Evolutionary conservation across 2,888 invertebrate genomes (phyloP).

Genomic region (Gortyna flavago): DNA sequence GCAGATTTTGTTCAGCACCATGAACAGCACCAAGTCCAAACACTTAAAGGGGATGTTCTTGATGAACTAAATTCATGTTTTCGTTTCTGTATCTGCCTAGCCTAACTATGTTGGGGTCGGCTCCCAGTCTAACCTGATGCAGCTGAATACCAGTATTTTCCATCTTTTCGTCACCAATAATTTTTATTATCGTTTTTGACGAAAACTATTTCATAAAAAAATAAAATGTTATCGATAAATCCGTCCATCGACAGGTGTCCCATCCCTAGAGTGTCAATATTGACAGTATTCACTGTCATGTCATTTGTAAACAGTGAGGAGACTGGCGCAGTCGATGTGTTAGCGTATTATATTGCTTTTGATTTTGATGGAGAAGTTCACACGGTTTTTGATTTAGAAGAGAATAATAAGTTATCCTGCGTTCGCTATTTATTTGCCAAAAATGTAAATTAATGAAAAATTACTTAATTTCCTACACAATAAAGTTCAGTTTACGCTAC

Average conservation of each 20-base stretch:
- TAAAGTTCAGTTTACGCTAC: too few relatives aligned
- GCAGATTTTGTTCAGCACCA: too few relatives aligned
- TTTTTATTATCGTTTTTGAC: background rate
- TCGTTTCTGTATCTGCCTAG: too few relatives aligned
- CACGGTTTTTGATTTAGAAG: conserved; percentile 4
- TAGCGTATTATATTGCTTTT: conserved; percentile 41
- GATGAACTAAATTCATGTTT: too few relatives aligned
- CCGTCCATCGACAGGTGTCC: conserved; percentile 24
- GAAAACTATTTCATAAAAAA: background rate
- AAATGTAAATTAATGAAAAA: too few relatives aligned
- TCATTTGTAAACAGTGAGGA: conserved; percentile 55
- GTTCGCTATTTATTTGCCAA: too few relatives aligned
- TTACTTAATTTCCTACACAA: too few relatives aligned
- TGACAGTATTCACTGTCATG: conserved; percentile 64
- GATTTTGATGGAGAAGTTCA: conserved; percentile 16
- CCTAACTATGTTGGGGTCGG: background rate
- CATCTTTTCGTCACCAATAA: background rate
- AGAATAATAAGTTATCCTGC: too few relatives aligned
- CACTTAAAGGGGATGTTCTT: too few relatives aligned
- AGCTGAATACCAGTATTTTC: background rate
- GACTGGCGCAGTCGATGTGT: conserved; percentile 33
- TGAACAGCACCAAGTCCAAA: too few relatives aligned
- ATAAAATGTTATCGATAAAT: conserved; percentile 43
- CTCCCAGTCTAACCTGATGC: background rate
- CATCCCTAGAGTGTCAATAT: conserved; percentile 63